Percentiles rank a stretch among this genome's conserved stretches.
These are phyloP conservation scores for Ectropis grisescens DNA, from an alignment of 1,140 invertebrate genomes.

Conservation along the genomic window DNA sequence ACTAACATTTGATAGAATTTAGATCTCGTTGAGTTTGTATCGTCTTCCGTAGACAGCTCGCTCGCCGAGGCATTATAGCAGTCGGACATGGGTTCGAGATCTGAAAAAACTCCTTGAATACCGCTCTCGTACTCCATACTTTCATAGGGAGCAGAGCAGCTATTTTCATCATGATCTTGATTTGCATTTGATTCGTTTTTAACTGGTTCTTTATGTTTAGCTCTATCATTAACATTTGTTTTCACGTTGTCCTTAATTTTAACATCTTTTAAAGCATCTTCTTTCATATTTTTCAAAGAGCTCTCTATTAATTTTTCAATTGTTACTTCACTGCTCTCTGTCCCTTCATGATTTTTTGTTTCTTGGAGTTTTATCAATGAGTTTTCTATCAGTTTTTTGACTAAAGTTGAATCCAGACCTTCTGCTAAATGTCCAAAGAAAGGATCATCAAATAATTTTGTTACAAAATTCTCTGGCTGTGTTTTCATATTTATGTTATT, in stretches of 20 bases:
- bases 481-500: conserved; percentile 13
- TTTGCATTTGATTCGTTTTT: conserved; percentile 23
- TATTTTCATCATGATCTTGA: conserved; percentile 47
- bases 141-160: conserved; percentile 71
- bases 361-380: conserved; percentile 73
- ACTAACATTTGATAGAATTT: conserved; percentile 80
- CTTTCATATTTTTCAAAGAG: conserved; percentile 69
- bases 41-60: conserved; percentile 73
- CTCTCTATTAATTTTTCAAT: conserved; percentile 72
- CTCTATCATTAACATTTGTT: conserved; percentile 16
- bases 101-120: conserved; percentile 61
- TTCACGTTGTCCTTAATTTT: conserved; percentile 17
- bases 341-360: conserved; percentile 65
- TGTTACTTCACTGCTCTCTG: conserved; percentile 71
- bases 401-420: conserved; percentile 70
- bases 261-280: conserved; percentile 40
- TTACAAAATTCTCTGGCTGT: conserved; percentile 60
- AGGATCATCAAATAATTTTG: conserved; percentile 73
- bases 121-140: conserved; percentile 71
- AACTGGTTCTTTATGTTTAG: conserved; percentile 14
- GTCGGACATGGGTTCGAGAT: conserved; percentile 72
- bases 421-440: conserved; percentile 73
- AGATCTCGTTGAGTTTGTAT: conserved; percentile 70
- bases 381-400: conserved; percentile 75
- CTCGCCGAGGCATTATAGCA: conserved; percentile 77